Percentiles rank a stretch among this genome's conserved stretches.
phyloP scores from a whole-genome alignment of 2,888 invertebrate species.

The Onthophagus sagittarius region DNA sequence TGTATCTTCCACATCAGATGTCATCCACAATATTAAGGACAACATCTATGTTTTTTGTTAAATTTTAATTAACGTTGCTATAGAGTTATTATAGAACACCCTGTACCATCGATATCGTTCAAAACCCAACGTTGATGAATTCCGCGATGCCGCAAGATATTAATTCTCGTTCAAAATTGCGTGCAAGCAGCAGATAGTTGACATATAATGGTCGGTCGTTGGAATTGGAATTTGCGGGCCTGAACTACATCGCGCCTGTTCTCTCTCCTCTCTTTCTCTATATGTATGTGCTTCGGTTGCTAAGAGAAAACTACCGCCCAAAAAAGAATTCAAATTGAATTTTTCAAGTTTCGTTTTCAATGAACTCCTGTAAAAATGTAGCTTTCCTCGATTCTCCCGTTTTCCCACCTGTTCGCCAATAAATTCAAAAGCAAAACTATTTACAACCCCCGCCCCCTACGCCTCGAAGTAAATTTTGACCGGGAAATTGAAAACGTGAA shows the following conservation, averaged over 20 bases:
- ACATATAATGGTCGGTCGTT: constrained; percentile 1
- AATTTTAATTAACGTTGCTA: too few species aligned
- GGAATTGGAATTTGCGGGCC: not conserved
- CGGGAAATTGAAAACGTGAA: constrained; percentile 12
- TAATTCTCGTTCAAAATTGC: constrained; percentile 3
- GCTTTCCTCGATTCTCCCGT: not conserved
- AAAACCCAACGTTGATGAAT: not conserved
- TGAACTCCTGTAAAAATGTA: not conserved
- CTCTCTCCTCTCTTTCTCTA: too few species aligned
- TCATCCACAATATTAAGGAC: too few species aligned
- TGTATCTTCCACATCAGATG: too few species aligned
- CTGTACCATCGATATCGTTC: not conserved
- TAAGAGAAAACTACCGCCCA: not conserved
- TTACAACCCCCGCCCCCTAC: not conserved
- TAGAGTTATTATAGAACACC: too few species aligned
- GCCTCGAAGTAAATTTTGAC: not conserved
- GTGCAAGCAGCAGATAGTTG: constrained; percentile 7
- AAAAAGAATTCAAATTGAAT: not conserved
- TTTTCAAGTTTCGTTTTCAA: not conserved
- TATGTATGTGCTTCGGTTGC: not conserved
- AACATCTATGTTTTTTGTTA: too few species aligned
- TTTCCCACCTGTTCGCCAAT: not conserved
- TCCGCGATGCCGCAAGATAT: not conserved
- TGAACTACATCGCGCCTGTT: not conserved
- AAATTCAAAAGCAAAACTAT: constrained; percentile 1